Evolutionary conservation across 2,113 vertebrate species (phyloP).

Genomic region (Puntigrus tetrazona): DNA sequence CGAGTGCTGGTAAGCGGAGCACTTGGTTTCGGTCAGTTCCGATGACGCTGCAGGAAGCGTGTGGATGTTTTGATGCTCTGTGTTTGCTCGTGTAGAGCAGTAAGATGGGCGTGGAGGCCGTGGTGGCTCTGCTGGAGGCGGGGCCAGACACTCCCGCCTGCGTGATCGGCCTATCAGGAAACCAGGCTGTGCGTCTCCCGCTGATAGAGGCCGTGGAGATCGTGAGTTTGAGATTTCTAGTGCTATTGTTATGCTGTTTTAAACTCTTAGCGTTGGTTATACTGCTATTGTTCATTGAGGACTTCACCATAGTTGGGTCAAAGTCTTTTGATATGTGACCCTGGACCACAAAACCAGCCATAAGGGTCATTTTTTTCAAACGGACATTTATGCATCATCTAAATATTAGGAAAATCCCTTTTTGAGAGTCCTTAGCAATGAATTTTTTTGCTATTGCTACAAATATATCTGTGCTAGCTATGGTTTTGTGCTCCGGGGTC

Average conservation of each 20-base stretch:
- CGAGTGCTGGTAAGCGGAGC: slow-evolving; percentile 83
- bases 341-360: no score
- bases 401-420: no score
- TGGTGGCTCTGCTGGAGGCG: slow-evolving; percentile 89
- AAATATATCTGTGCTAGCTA: no score
- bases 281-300: not conserved
- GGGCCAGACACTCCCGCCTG: slow-evolving; percentile 86
- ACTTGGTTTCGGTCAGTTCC: not conserved
- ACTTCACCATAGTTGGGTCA: no score
- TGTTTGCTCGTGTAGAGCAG: slow-evolving; percentile 79
- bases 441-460: no score
- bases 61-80: not conserved
- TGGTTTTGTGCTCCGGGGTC: no score
- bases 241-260: not conserved
- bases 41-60: not conserved
- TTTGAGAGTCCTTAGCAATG: no score
- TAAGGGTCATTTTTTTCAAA: no score
- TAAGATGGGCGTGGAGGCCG: slow-evolving; percentile 93
- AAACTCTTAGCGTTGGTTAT: no score
- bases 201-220: slow-evolving; percentile 95
- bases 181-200: slow-evolving; percentile 87
- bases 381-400: no score
- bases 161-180: slow-evolving; percentile 90
- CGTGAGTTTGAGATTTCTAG: slow-evolving; percentile 68
- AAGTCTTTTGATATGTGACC: no score